phyloP scores from a whole-genome alignment of 2,797 vertebrate species.

The Hydrophis major region DNA sequence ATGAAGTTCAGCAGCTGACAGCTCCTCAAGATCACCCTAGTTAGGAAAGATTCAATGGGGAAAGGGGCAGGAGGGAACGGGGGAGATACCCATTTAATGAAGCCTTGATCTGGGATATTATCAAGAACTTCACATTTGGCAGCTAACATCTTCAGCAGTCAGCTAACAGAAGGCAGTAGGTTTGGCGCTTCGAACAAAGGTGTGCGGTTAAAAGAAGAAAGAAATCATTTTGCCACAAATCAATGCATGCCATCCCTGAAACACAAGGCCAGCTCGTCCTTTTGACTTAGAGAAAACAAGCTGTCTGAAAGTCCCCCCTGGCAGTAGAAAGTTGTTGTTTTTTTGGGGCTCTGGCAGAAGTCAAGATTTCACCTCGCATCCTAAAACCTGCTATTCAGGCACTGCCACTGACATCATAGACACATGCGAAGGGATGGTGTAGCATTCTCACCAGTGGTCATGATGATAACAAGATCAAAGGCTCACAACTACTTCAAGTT shows the following conservation, averaged over 20 bases:
- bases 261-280: background rate
- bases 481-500: conserved; percentile 49
- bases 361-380: conserved; percentile 14
- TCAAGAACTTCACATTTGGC: background rate
- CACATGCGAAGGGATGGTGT: conserved; percentile 10
- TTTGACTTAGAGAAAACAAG: conserved; percentile 1
- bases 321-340: background rate
- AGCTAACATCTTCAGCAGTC: background rate
- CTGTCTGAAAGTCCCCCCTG: background rate
- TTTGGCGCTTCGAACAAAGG: background rate
- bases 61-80: background rate
- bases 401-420: conserved; percentile 26
- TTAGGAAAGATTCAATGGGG: background rate
- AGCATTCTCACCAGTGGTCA: conserved; percentile 51
- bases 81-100: background rate
- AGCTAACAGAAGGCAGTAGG: background rate
- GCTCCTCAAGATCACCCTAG: background rate
- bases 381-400: background rate
- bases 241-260: background rate
- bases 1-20: background rate
- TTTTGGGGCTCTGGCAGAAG: background rate
- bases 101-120: background rate
- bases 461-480: conserved; percentile 66
- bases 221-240: conserved; percentile 4
- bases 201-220: background rate